Percentiles rank a stretch among this genome's conserved stretches.
phyloP scores from a whole-genome alignment of 2,888 invertebrate genomes.

The Diaperis boleti region DNA sequence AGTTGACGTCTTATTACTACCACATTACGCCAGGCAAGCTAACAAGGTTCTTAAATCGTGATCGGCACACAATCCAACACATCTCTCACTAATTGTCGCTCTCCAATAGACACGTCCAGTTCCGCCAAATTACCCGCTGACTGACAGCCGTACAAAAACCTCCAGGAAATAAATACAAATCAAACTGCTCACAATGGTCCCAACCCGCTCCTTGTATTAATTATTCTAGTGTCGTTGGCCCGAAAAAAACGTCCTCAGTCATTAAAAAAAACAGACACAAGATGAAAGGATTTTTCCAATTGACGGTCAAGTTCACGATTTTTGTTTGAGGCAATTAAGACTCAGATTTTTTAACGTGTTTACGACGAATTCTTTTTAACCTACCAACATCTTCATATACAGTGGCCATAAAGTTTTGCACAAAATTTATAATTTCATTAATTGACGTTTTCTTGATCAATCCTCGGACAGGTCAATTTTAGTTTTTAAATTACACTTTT shows the following conservation, averaged over 20 bases:
- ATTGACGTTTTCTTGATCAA: no score
- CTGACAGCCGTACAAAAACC: slow-evolving; percentile 49
- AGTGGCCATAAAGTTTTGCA: no score
- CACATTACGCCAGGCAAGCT: slow-evolving; percentile 60
- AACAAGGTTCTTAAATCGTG: slow-evolving; percentile 60
- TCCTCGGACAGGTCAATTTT: no score
- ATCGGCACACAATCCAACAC: slow-evolving; percentile 54
- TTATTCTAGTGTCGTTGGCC: slow-evolving; percentile 43
- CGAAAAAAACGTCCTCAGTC: slow-evolving; percentile 32
- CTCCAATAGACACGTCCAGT: slow-evolving; percentile 51
- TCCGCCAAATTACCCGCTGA: slow-evolving; percentile 55
- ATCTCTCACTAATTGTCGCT: slow-evolving; percentile 54
- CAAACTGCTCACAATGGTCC: slow-evolving; percentile 31
- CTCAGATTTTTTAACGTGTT: no score
- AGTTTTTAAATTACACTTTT: not conserved
- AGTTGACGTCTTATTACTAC: slow-evolving; percentile 63
- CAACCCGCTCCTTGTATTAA: slow-evolving; percentile 39
- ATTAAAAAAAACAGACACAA: no score
- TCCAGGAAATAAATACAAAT: slow-evolving; percentile 39
- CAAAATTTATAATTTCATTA: no score
- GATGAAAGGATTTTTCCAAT: slow-evolving; percentile 7
- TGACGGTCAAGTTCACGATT: not conserved
- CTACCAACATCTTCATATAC: no score
- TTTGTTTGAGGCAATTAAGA: slow-evolving; percentile 7
- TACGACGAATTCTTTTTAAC: no score